These are phyloP conservation scores for Cetoscarus ocellatus DNA, from an alignment of 2,797 vertebrate genomes.

Conservation along the genomic window DNA sequence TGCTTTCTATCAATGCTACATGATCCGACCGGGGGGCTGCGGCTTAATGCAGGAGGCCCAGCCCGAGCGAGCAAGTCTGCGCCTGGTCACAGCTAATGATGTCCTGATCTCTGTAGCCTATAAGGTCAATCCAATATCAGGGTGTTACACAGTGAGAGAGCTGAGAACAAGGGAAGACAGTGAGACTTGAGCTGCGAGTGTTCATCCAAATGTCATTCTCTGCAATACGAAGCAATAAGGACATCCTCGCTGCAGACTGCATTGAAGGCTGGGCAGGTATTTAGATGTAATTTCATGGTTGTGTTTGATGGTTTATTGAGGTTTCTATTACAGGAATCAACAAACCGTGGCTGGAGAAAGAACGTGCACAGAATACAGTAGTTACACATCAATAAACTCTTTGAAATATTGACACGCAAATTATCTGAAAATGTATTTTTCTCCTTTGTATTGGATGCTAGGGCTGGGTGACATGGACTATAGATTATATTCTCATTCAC, in stretches of 20 bases:
- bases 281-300: conserved; percentile 44
- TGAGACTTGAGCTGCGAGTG: conserved; percentile 30
- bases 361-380: conserved; percentile 12
- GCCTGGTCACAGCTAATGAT: conserved; percentile 74
- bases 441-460: not conserved
- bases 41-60: conserved; percentile 52
- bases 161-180: conserved; percentile 35
- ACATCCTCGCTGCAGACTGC: conserved; percentile 9
- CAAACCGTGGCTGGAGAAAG: not conserved
- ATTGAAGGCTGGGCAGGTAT: conserved; percentile 28
- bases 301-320: conserved; percentile 25
- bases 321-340: conserved; percentile 23
- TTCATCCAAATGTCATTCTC: conserved; percentile 53
- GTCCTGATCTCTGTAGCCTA: conserved; percentile 71
- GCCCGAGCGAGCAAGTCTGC: conserved; percentile 61
- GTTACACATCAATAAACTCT: conserved; percentile 14
- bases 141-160: conserved; percentile 52
- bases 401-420: conserved; percentile 4
- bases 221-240: conserved; percentile 29
- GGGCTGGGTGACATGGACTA: too few species aligned
- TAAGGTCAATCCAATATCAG: conserved; percentile 79
- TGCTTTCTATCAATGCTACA: conserved; percentile 66
- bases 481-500: too few species aligned
- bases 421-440: not conserved
- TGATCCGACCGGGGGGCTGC: conserved; percentile 51